Conservation (phyloP, 30 jellyfish, hydroid and myxozoan species). For the Aurelia sp. region DNA sequence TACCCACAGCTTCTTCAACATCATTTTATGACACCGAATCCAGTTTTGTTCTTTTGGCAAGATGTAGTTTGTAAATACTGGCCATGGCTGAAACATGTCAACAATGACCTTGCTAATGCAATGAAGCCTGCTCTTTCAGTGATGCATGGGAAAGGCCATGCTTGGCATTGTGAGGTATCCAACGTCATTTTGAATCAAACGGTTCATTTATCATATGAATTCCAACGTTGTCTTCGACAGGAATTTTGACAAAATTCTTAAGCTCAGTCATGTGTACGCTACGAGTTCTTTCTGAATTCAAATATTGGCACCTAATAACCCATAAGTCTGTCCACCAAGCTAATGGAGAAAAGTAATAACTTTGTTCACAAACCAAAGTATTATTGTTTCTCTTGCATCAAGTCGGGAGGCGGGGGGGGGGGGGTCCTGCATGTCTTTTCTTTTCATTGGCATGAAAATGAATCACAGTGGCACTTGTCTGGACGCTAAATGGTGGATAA, state of each 20-base stretch:
- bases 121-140: conserved; percentile 45
- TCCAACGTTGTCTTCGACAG: background rate
- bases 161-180: conserved; percentile 32
- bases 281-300: no score
- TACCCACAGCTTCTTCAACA: conserved; percentile 13
- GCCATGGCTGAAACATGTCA: conserved; percentile 21
- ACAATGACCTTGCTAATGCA: conserved; percentile 23
- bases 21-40: conserved; percentile 5
- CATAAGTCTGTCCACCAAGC: no score
- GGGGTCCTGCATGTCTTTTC: no score
- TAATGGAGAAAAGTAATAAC: no score
- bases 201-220: background rate
- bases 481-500: no score
- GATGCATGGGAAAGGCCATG: conserved; percentile 59
- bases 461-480: no score
- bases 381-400: no score
- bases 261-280: no score
- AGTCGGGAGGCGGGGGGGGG: no score
- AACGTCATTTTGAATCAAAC: background rate
- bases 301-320: no score
- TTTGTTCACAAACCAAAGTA: no score
- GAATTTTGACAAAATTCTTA: background rate
- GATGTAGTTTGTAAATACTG: conserved; percentile 18
- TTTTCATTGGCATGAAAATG: no score
- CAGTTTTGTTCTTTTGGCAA: conserved; percentile 11